Evolutionary conservation across 1,140 invertebrate genomes (phyloP).

Genomic region (Brachionus rotundiformis): DNA sequence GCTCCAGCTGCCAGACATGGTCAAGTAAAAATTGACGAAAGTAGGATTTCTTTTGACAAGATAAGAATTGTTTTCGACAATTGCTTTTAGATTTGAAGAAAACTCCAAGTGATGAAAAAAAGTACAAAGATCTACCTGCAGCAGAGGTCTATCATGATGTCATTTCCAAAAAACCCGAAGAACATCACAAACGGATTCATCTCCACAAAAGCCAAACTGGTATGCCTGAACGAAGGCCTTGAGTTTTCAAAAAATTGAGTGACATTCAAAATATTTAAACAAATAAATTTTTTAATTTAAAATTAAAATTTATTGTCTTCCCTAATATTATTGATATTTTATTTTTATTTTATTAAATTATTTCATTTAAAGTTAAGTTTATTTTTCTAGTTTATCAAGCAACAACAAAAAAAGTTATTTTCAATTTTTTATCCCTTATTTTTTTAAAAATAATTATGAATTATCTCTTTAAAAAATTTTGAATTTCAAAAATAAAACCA

Average conservation of each 20-base stretch:
- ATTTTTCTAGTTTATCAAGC: too few relatives aligned
- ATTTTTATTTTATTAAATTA: too few relatives aligned
- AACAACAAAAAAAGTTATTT: too few relatives aligned
- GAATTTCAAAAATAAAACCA: too few relatives aligned
- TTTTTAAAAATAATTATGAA: too few relatives aligned
- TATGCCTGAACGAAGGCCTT: background rate
- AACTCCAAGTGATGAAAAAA: constrained; percentile 24
- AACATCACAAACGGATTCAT: constrained; percentile 28
- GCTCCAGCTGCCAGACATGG: background rate
- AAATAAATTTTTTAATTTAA: too few relatives aligned
- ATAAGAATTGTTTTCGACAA: background rate
- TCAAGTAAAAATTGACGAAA: constrained; percentile 17
- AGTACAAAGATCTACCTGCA: constrained; percentile 23
- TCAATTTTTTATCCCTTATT: too few relatives aligned
- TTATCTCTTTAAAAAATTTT: too few relatives aligned
- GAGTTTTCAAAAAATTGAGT: background rate
- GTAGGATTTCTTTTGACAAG: background rate
- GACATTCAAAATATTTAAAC: background rate
- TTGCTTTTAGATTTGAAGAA: background rate
- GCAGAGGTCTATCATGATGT: constrained; percentile 30
- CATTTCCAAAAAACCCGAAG: constrained; percentile 5
- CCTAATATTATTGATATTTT: too few relatives aligned
- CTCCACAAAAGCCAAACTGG: background rate
- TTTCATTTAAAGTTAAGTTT: too few relatives aligned
- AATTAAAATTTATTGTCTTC: too few relatives aligned